Conservation (phyloP, 1,140 invertebrate genomes). For the Frieseomelitta varia region DNA sequence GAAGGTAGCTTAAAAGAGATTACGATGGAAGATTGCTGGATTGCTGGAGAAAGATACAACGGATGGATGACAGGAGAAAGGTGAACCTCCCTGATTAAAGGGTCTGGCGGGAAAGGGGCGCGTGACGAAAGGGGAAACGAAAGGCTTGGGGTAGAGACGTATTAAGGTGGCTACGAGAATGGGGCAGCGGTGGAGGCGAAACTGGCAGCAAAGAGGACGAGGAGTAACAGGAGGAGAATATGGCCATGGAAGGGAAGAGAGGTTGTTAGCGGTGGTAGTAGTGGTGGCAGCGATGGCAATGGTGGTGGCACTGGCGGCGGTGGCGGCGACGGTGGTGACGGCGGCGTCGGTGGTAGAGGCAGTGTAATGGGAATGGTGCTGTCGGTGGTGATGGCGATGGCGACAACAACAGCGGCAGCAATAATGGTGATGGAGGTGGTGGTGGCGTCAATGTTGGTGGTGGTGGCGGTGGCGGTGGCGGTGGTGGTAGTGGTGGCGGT, state of each 20-base stretch:
- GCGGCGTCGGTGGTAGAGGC: background rate
- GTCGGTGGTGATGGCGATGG: background rate
- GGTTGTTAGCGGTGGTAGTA: background rate
- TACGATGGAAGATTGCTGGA: constrained; percentile 21
- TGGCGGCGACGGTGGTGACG: background rate
- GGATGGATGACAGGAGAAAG: constrained; percentile 4
- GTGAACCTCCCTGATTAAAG: constrained; percentile 3
- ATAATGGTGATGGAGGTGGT: background rate
- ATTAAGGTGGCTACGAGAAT: constrained; percentile 26
- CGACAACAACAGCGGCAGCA: background rate
- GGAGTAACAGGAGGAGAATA: constrained; percentile 20
- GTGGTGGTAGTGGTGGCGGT: constrained; percentile 1
- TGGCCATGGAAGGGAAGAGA: background rate
- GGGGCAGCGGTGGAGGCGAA: background rate
- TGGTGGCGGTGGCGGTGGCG: background rate
- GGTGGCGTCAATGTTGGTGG: background rate
- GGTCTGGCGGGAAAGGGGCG: constrained; percentile 7
- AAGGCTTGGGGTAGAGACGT: constrained; percentile 28
- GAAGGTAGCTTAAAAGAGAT: constrained; percentile 33
- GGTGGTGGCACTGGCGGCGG: background rate
- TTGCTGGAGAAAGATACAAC: constrained; percentile 35
- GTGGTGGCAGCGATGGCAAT: background rate
- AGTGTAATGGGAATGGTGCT: background rate
- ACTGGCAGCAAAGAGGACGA: constrained; percentile 25
- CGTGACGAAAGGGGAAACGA: constrained; percentile 1